These are phyloP conservation scores for Pyrrhia umbra DNA, from an alignment of 2,888 invertebrate species.

Conservation along the genomic window DNA sequence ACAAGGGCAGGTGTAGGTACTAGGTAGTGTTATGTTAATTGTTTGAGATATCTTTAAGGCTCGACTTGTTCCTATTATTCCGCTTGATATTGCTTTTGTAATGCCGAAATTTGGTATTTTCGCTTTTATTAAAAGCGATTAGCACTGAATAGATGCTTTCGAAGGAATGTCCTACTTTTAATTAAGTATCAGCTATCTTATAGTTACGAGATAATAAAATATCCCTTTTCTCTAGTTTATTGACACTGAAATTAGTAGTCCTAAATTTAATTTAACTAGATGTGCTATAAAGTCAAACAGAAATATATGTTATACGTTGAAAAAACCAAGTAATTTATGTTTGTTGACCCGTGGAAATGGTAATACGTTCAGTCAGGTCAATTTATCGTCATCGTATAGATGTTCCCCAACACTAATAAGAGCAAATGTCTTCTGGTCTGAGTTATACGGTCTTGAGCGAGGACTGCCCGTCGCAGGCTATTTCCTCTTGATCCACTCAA, in stretches of 20 bases:
- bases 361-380: constrained; percentile 2
- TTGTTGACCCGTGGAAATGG: constrained; percentile 7
- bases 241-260: constrained; percentile 18
- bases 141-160: constrained; percentile 9
- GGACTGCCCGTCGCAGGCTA: constrained; percentile 60
- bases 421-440: constrained; percentile 55
- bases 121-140: constrained; percentile 21
- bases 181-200: constrained; percentile 23
- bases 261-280: constrained; percentile 33
- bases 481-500: constrained; percentile 61
- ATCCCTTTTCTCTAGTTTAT: constrained; percentile 9
- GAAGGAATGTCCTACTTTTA: constrained; percentile 25
- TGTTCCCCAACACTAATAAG: constrained; percentile 55
- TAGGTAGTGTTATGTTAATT: constrained; percentile 52
- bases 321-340: constrained; percentile 14
- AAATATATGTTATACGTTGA: constrained; percentile 7
- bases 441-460: constrained; percentile 64
- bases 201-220: neutral
- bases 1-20: constrained; percentile 47
- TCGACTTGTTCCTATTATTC: constrained; percentile 32
- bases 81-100: constrained; percentile 32
- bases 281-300: constrained; percentile 6
- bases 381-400: constrained; percentile 54
- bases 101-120: constrained; percentile 14
- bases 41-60: constrained; percentile 42